These are phyloP conservation scores for Chaetogeoica ovagalla DNA, from an alignment of 2,888 invertebrate species.

Conservation along the genomic window DNA sequence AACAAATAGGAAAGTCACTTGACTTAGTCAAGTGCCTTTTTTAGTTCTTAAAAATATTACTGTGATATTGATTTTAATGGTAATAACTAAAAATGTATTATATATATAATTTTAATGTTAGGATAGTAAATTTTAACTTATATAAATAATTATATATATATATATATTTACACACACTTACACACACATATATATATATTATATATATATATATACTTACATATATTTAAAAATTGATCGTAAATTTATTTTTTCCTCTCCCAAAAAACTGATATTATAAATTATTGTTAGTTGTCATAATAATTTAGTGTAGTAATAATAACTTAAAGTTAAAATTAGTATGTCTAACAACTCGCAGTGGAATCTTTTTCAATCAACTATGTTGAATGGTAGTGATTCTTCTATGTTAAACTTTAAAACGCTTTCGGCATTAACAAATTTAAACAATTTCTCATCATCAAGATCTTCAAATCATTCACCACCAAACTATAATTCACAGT, in stretches of 20 bases:
- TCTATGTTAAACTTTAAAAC: slow-evolving; percentile 50
- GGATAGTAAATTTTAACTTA: slow-evolving; percentile 34
- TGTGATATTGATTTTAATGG: slow-evolving; percentile 53
- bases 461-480: slow-evolving; percentile 49
- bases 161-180: neutral
- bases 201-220: neutral
- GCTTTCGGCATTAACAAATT: slow-evolving; percentile 43
- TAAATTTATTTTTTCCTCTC: neutral
- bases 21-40: slow-evolving; percentile 50
- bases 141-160: slow-evolving; percentile 1
- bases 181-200: neutral
- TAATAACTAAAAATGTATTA: slow-evolving; percentile 52
- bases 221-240: slow-evolving; percentile 8
- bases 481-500: slow-evolving; percentile 50
- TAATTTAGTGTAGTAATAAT: slow-evolving; percentile 9
- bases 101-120: slow-evolving; percentile 43
- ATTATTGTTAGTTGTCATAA: slow-evolving; percentile 24
- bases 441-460: slow-evolving; percentile 43
- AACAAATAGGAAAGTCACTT: slow-evolving; percentile 47
- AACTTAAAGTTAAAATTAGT: slow-evolving; percentile 52
- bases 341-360: slow-evolving; percentile 87
- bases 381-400: slow-evolving; percentile 50
- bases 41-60: slow-evolving; percentile 52
- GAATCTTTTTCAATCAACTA: slow-evolving; percentile 79
- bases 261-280: slow-evolving; percentile 5